A percentile compares a stretch with the other conserved stretches of the same genome.
Conservation (phyloP, 2,113 vertebrate species). For the Enhydra lutris region DNA sequence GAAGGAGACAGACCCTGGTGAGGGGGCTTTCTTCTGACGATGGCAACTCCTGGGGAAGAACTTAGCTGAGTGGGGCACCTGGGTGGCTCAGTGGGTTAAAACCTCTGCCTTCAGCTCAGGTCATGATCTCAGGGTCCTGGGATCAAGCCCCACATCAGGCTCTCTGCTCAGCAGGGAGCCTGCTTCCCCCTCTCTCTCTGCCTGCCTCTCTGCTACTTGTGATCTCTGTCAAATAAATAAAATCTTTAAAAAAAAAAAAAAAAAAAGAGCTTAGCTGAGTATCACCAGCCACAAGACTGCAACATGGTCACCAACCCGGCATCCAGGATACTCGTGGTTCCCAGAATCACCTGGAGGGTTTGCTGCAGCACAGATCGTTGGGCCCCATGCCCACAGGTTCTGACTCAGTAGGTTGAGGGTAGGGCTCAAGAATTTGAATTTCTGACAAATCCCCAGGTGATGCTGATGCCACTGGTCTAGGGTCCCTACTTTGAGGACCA, state of each 20-base stretch:
- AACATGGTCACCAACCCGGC: neutral
- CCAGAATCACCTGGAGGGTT: neutral
- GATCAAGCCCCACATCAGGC: too few relatives aligned
- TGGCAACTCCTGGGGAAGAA: neutral
- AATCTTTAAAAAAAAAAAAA: too few relatives aligned
- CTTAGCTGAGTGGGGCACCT: neutral
- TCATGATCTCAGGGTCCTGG: too few relatives aligned
- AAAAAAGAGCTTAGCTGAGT: neutral
- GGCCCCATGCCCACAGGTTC: neutral
- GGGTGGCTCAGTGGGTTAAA: too few relatives aligned
- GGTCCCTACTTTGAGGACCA: neutral
- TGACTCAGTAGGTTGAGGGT: neutral
- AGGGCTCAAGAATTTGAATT: neutral
- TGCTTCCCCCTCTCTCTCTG: too few relatives aligned
- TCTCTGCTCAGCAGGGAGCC: too few relatives aligned
- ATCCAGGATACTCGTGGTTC: neutral
- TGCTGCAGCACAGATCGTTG: too few relatives aligned
- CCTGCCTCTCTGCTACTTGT: too few relatives aligned
- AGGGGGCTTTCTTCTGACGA: neutral
- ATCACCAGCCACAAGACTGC: neutral
- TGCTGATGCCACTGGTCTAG: neutral
- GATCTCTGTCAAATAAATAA: too few relatives aligned
- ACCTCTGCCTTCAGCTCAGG: too few relatives aligned
- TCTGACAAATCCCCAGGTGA: neutral
- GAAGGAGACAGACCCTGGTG: neutral